Evolutionary conservation across 2,888 invertebrate species (phyloP).

Genomic region (Crocallis elinguaria): DNA sequence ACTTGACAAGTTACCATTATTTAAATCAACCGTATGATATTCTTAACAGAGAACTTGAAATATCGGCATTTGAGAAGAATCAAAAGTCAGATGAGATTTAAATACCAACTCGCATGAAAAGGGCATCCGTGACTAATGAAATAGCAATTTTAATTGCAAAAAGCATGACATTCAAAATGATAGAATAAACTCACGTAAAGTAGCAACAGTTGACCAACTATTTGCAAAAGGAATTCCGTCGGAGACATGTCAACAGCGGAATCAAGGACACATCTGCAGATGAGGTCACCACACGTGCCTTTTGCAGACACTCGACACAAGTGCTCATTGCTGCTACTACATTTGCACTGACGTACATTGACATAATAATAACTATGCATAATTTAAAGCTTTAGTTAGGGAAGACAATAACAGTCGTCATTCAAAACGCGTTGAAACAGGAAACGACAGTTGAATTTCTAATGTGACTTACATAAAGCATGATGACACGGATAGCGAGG

Average conservation of each 20-base stretch:
- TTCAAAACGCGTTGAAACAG: conserved; percentile 19
- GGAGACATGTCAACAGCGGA: conserved; percentile 42
- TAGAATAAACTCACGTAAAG: conserved; percentile 47
- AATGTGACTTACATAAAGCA: conserved; percentile 55
- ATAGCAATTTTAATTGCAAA: conserved; percentile 23
- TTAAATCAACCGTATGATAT: neutral
- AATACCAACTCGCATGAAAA: conserved; percentile 21
- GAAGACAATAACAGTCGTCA: conserved; percentile 27
- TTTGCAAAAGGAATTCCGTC: conserved; percentile 42
- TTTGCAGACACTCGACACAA: conserved; percentile 49
- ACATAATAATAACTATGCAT: conserved; percentile 28
- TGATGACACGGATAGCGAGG: conserved; percentile 49
- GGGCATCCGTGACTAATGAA: conserved; percentile 22
- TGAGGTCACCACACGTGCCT: conserved; percentile 54
- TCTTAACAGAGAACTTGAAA: conserved; percentile 1
- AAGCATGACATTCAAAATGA: conserved; percentile 16
- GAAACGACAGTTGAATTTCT: conserved; percentile 26
- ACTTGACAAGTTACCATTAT: neutral
- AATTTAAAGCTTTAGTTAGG: conserved; percentile 19
- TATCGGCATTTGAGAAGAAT: conserved; percentile 29
- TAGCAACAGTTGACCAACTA: conserved; percentile 44
- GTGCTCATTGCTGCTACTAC: conserved; percentile 56
- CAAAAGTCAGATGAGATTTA: conserved; percentile 36
- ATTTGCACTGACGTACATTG: conserved; percentile 46
- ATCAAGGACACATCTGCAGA: conserved; percentile 38